Percentiles rank a stretch among this genome's conserved stretches.
These are phyloP conservation scores for Empis livida DNA, from an alignment of 2,888 invertebrate species.

Conservation along the genomic window DNA sequence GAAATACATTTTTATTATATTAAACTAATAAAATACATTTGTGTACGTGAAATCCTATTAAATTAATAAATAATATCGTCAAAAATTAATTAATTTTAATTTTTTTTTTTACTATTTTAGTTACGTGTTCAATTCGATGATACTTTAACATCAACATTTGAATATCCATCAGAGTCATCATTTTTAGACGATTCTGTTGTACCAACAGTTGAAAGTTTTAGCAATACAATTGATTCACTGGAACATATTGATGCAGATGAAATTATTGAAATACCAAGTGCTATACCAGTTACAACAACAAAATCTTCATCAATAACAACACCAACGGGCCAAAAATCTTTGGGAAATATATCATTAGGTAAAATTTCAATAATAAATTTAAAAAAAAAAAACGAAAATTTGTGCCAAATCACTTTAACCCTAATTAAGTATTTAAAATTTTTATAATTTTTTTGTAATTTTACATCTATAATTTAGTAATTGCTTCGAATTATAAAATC, in stretches of 20 bases:
- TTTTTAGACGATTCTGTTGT: slow-evolving; percentile 49
- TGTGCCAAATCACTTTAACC: no score
- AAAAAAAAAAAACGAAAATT: no score
- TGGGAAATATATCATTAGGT: slow-evolving; percentile 36
- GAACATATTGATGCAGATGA: slow-evolving; percentile 30
- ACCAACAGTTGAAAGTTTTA: not conserved
- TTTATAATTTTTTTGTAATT: no score
- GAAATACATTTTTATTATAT: no score
- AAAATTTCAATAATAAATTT: slow-evolving; percentile 10
- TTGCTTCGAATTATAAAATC: no score
- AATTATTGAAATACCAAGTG: slow-evolving; percentile 25
- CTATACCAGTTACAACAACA: slow-evolving; percentile 6
- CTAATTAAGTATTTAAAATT: no score
- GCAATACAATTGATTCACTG: not conserved
- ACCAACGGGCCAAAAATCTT: slow-evolving; percentile 19
- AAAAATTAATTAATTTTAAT: not conserved
- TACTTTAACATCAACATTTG: slow-evolving; percentile 72
- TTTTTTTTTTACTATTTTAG: slow-evolving; percentile 40
- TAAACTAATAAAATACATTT: no score
- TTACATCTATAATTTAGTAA: no score
- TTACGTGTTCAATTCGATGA: slow-evolving; percentile 84
- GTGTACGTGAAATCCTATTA: no score
- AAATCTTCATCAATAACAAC: not conserved
- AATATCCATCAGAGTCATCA: slow-evolving; percentile 87
- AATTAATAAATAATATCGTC: not conserved